phyloP scores from a whole-genome alignment of 2,113 vertebrate species.

The Hyaena hyaena region DNA sequence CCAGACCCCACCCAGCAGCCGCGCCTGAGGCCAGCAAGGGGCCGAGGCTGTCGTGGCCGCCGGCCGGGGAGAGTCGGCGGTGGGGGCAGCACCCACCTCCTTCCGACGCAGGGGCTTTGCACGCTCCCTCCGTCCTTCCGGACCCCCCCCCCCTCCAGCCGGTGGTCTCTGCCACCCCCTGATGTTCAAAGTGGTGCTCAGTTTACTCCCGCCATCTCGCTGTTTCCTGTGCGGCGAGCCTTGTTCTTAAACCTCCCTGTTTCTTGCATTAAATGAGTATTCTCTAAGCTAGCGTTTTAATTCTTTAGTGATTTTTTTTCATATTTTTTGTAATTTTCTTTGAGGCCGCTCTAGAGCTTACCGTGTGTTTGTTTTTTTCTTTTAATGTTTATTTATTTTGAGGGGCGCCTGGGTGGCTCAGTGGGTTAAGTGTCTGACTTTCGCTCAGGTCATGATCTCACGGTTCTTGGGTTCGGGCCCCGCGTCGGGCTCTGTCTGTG shows the following conservation, averaged over 20 bases:
- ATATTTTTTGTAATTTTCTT: background rate
- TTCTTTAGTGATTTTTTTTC: background rate
- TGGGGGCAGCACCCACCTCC: background rate
- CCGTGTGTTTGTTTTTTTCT: background rate
- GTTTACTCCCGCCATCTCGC: background rate
- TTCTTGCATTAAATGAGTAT: background rate
- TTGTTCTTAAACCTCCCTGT: background rate
- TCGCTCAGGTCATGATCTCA: too few species aligned
- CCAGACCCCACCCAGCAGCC: background rate
- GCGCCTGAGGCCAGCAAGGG: background rate
- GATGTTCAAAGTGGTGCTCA: rapidly evolving
- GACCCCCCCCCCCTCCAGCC: background rate
- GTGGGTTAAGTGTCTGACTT: too few species aligned
- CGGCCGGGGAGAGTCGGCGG: too few species aligned
- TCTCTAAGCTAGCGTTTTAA: background rate
- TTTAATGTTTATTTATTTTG: too few species aligned
- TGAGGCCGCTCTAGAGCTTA: background rate
- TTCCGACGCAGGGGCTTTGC: background rate
- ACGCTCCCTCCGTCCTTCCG: background rate
- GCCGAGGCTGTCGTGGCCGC: background rate
- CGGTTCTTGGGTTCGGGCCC: too few species aligned
- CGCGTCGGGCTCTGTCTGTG: too few species aligned
- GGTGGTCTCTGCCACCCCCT: background rate
- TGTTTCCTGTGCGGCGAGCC: background rate
- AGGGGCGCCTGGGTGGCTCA: too few species aligned